Evolutionary conservation across 2,113 vertebrate species (phyloP).

Genomic region (Bubalus kerabau): DNA sequence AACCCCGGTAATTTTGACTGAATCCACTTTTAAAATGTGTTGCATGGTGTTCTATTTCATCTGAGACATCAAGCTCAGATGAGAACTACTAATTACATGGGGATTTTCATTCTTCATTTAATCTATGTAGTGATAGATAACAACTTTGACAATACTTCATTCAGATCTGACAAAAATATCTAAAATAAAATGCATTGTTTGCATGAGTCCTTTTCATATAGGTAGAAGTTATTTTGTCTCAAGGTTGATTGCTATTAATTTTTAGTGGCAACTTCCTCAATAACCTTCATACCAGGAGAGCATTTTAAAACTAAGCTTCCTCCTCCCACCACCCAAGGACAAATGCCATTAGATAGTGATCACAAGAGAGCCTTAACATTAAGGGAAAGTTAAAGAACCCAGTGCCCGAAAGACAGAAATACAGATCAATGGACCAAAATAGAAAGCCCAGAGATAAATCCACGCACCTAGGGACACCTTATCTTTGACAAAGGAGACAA

Average conservation of each 20-base stretch:
- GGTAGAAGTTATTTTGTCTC: not conserved
- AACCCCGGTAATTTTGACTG: not conserved
- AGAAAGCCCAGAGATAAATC: too few species aligned
- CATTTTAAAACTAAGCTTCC: not conserved
- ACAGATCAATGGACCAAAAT: too few species aligned
- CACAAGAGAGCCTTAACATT: not conserved
- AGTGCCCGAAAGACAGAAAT: not conserved
- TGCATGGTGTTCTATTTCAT: not conserved
- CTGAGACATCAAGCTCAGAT: not conserved
- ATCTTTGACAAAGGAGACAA: too few species aligned
- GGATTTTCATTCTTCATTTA: not conserved
- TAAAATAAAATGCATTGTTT: not conserved
- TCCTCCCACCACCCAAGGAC: not conserved
- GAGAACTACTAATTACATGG: not conserved
- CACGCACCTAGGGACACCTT: too few species aligned
- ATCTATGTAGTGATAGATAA: not conserved
- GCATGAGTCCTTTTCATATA: not conserved
- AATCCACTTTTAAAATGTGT: not conserved
- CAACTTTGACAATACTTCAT: not conserved
- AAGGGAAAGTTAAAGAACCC: not conserved
- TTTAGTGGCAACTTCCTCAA: not conserved
- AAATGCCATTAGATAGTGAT: not conserved
- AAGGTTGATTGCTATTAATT: not conserved
- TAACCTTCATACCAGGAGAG: not conserved
- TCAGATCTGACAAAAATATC: not conserved